Conservation (phyloP, 2,113 vertebrate species). For the Hepsetus odoe region DNA sequence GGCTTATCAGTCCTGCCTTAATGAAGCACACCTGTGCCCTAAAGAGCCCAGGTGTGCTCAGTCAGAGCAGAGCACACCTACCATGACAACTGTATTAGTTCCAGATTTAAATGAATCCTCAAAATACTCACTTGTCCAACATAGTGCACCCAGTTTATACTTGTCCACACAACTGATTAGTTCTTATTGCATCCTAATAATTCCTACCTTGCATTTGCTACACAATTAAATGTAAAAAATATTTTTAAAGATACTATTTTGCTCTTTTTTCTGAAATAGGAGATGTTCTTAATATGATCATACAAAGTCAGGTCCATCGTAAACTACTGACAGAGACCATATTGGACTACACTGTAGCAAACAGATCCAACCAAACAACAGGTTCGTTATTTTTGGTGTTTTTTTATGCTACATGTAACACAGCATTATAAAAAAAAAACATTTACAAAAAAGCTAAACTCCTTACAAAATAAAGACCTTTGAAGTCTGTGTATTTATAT, state of each 20-base stretch:
- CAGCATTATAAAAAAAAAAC: neutral
- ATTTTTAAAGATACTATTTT: constrained; percentile 1
- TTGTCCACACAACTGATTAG: too few relatives aligned
- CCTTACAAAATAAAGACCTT: too few relatives aligned
- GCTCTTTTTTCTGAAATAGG: neutral
- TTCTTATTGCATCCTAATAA: neutral
- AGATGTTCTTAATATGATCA: neutral
- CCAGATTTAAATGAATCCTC: too few relatives aligned
- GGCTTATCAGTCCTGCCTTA: too few relatives aligned
- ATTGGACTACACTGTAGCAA: rapidly evolving
- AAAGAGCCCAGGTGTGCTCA: too few relatives aligned
- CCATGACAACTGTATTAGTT: too few relatives aligned
- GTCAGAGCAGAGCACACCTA: too few relatives aligned
- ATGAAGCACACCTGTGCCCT: too few relatives aligned
- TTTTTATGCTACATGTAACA: neutral
- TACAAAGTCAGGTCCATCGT: constrained; percentile 11
- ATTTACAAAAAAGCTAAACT: too few relatives aligned
- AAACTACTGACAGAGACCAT: neutral
- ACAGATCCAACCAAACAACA: neutral
- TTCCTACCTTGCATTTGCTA: neutral
- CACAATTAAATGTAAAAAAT: neutral
- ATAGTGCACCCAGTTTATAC: too few relatives aligned
- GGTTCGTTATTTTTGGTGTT: neutral
- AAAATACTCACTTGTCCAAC: too few relatives aligned
- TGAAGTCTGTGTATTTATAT: too few relatives aligned